Evolutionary conservation across 2,113 vertebrate species (phyloP).

Genomic region (Boulengeromyrus knoepffleri): DNA sequence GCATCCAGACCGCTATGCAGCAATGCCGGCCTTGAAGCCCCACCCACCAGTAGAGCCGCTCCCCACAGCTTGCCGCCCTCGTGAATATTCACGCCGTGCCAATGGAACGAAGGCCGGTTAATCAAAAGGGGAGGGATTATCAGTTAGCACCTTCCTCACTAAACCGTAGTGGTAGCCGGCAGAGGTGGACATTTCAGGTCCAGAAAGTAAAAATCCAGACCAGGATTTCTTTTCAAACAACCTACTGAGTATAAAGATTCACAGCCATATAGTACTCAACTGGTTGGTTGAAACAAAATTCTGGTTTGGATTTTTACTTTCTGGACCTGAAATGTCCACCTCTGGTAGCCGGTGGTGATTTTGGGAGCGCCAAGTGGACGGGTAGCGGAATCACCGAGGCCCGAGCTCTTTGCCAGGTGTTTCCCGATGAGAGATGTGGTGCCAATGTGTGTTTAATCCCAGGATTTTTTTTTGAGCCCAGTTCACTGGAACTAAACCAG

Average conservation of each 20-base stretch:
- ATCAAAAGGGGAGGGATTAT: slow-evolving; percentile 20
- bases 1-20: not conserved
- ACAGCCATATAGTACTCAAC: too few species aligned
- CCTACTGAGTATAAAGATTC: too few species aligned
- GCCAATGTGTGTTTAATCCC: slow-evolving; percentile 19
- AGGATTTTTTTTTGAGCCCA: slow-evolving; percentile 1
- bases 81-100: slow-evolving; percentile 49
- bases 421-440: slow-evolving; percentile 19
- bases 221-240: too few species aligned
- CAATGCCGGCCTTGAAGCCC: not conserved
- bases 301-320: too few species aligned
- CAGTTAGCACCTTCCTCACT: slow-evolving; percentile 6
- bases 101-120: not conserved
- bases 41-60: not conserved
- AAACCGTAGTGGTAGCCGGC: not conserved
- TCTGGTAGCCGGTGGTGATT: not conserved
- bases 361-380: not conserved
- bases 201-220: too few species aligned
- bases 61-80: not conserved
- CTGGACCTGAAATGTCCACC: too few species aligned
- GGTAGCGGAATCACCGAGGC: slow-evolving; percentile 9
- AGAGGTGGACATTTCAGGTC: too few species aligned
- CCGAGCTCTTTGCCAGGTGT: slow-evolving; percentile 15
- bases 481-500: slow-evolving; percentile 14
- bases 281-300: too few species aligned